A percentile compares a stretch with the other conserved stretches of the same genome.
Conservation (phyloP, 2,113 vertebrate genomes). For the Ceuthmochares aereus region DNA sequence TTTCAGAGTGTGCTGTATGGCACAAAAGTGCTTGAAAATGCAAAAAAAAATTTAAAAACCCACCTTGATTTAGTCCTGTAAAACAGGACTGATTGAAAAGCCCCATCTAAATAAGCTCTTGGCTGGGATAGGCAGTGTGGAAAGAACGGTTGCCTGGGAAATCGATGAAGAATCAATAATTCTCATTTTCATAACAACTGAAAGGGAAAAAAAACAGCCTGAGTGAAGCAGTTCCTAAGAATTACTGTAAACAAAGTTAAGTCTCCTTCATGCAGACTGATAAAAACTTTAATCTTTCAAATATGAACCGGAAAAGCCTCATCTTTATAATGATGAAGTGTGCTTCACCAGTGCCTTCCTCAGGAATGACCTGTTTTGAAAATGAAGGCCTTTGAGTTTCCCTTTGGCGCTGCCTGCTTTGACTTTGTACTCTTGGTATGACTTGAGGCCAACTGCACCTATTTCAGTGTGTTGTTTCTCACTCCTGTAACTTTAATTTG, state of each 20-base stretch:
- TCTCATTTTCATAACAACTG: not conserved
- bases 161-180: not conserved
- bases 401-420: not conserved
- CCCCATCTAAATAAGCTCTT: not conserved
- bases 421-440: not conserved
- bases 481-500: not conserved
- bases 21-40: not conserved
- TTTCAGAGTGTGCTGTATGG: not conserved
- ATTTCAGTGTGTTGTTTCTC: not conserved
- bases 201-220: not conserved
- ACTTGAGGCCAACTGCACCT: not conserved
- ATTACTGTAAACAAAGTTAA: not conserved
- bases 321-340: rapidly evolving
- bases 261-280: rapidly evolving
- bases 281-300: not conserved
- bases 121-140: not conserved
- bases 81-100: not conserved
- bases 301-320: not conserved
- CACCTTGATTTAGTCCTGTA: too few relatives aligned
- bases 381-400: not conserved
- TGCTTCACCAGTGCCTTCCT: rapidly evolving
- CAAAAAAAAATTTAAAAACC: not conserved
- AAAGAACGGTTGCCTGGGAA: not conserved
- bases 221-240: not conserved
- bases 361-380: not conserved